These are phyloP conservation scores for Heliconius nattereri DNA, from an alignment of 1,140 invertebrate species.

Conservation along the genomic window DNA sequence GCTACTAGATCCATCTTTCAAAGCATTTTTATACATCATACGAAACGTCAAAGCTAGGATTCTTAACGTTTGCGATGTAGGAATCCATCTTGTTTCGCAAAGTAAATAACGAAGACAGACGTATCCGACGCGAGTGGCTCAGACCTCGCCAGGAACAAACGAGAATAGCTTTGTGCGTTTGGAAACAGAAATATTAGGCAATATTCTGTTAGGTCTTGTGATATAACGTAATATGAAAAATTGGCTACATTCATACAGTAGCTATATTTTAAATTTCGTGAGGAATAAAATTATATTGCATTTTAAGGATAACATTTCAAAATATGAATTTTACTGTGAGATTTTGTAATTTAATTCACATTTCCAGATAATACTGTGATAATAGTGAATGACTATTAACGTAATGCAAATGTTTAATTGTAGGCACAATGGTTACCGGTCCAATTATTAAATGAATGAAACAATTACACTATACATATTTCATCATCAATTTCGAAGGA, in stretches of 20 bases:
- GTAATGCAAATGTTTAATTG: too few relatives aligned
- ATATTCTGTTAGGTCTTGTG: neutral
- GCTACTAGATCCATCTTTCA: neutral
- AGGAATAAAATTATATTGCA: too few relatives aligned
- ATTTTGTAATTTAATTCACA: too few relatives aligned
- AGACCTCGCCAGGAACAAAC: neutral
- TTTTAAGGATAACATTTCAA: too few relatives aligned
- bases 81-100: slow-evolving; percentile 2
- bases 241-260: neutral
- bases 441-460: too few relatives aligned
- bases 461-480: too few relatives aligned
- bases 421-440: too few relatives aligned
- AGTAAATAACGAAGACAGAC: neutral
- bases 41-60: slow-evolving; percentile 21
- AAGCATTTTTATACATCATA: slow-evolving; percentile 24
- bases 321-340: too few relatives aligned
- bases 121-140: neutral
- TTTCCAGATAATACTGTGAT: too few relatives aligned
- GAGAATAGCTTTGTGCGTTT: neutral
- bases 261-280: neutral
- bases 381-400: too few relatives aligned
- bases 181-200: neutral
- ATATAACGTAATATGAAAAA: too few relatives aligned
- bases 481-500: too few relatives aligned
- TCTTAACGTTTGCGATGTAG: neutral